These are phyloP conservation scores for Sebastes umbrosus DNA, from an alignment of 2,797 vertebrate genomes.

Conservation along the genomic window DNA sequence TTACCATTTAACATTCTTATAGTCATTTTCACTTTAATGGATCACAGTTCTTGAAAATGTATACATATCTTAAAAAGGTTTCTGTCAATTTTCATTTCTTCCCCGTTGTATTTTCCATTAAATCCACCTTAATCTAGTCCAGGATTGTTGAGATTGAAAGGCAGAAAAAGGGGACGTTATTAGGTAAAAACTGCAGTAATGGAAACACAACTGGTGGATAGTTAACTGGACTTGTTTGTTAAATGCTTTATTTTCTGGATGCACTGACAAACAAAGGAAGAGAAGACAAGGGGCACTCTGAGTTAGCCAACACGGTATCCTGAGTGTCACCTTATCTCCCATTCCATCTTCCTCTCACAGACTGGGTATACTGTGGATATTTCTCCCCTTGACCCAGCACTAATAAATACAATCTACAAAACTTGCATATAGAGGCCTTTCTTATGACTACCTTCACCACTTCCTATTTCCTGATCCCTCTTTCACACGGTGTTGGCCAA, in stretches of 20 bases:
- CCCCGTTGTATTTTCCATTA: background rate
- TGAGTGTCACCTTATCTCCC: conserved; percentile 63
- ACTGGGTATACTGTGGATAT: conserved; percentile 53
- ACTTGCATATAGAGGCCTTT: conserved; percentile 28
- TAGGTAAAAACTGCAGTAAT: background rate
- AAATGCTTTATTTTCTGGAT: conserved; percentile 36
- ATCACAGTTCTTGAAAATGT: background rate
- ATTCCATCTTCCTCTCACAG: conserved; percentile 52
- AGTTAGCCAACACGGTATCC: conserved; percentile 65
- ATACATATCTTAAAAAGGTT: background rate
- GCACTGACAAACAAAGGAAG: conserved; percentile 37
- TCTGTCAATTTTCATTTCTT: background rate
- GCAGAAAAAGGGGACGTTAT: background rate
- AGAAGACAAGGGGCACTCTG: conserved; percentile 42
- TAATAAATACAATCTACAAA: conserved; percentile 63
- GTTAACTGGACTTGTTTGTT: conserved; percentile 40
- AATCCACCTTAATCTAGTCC: background rate
- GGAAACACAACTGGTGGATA: conserved; percentile 4
- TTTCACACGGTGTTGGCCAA: conserved; percentile 61
- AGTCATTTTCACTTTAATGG: background rate
- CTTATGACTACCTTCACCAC: conserved; percentile 35
- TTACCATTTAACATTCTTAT: background rate
- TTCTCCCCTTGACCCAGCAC: conserved; percentile 59
- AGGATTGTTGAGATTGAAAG: background rate
- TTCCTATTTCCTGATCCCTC: conserved; percentile 50